Evolutionary conservation across 2,113 vertebrate species (phyloP), one percentile per base, ranked within the genome.

Genomic region (Ceyx melanurus): DNA sequence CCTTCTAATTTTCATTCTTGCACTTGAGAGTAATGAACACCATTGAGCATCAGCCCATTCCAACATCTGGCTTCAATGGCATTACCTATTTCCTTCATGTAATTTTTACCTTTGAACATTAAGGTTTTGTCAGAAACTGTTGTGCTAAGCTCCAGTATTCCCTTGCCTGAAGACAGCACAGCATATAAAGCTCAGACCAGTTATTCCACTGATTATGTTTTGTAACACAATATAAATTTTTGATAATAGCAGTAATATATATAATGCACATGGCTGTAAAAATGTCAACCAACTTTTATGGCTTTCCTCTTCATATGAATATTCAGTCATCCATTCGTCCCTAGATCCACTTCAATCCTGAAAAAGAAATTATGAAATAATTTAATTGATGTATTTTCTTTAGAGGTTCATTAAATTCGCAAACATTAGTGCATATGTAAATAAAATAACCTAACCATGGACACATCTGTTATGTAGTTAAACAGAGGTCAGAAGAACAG

Each of bases 271-370:
- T 4, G n/a, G 46, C 42, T 94, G 26, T 94, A 91, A 95, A 96
- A 95, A 85, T 16, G 58, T 77, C 78, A 94, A 97, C 97, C 40
- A 86, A 98, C 97, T 97, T 97, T 97, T 96, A 97, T 92, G 83
- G 96, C 91, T 97, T 98, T 98, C 96, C 97, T 97, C 96, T 98
- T 98, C 97, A 96, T 97, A 96, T 78, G 95, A 96, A 94, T 90
- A 96, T 87, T 97, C 97, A 97, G 92, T 97, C 97, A 97, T 94
- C 97, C 96, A 90, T 98, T 95, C 68, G 57, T 96, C 88, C 86
- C 86, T 74, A 79, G 81, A 90, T 96, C 96, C 96, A 97, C 97
- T 96, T 97, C 91, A 96, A 95, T 95, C 92, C 97, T 97, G 87
- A 42, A 95, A 96, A 95, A 86, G 48, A 92, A 94, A 95, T 74